Conservation (phyloP, 2,888 invertebrate genomes). For the Shargacucullia verbasci region DNA sequence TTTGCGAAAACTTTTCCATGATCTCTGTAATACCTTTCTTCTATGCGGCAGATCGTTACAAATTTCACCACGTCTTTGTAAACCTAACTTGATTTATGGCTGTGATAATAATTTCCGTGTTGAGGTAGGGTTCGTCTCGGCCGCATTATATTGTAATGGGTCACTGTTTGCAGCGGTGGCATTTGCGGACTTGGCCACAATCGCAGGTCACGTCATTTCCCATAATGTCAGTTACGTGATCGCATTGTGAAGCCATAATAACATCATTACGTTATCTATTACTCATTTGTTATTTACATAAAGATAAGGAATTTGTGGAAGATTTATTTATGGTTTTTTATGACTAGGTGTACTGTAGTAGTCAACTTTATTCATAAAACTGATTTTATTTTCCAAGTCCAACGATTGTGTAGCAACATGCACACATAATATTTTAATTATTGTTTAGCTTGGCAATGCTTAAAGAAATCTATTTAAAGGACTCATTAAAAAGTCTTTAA, state of each 20-base stretch:
- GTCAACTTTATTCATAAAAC: conserved; percentile 20
- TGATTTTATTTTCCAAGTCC: background rate
- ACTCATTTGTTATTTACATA: conserved; percentile 12
- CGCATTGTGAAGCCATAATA: conserved; percentile 33
- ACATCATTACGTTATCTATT: conserved; percentile 29
- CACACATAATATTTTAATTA: conserved; percentile 13
- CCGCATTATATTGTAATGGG: conserved; percentile 68
- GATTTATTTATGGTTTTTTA: conserved; percentile 14
- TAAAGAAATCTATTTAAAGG: conserved; percentile 30
- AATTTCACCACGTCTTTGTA: conserved; percentile 70
- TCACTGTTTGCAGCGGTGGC: conserved; percentile 67
- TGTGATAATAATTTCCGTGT: conserved; percentile 81
- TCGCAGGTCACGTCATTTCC: conserved; percentile 62
- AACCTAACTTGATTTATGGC: conserved; percentile 74
- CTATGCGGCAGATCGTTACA: conserved; percentile 58
- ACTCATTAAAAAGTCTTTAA: conserved; percentile 25
- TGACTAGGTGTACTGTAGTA: background rate
- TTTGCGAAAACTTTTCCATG: conserved; percentile 33
- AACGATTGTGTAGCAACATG: background rate
- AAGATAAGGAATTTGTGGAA: conserved; percentile 7
- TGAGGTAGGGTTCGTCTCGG: conserved; percentile 78
- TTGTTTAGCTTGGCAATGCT: conserved; percentile 24
- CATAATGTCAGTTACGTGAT: conserved; percentile 62
- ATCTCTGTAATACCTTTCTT: conserved; percentile 40
- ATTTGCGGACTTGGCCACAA: conserved; percentile 64